Conservation (phyloP, 2,888 invertebrate genomes). For the Thymelicus sylvestris region DNA sequence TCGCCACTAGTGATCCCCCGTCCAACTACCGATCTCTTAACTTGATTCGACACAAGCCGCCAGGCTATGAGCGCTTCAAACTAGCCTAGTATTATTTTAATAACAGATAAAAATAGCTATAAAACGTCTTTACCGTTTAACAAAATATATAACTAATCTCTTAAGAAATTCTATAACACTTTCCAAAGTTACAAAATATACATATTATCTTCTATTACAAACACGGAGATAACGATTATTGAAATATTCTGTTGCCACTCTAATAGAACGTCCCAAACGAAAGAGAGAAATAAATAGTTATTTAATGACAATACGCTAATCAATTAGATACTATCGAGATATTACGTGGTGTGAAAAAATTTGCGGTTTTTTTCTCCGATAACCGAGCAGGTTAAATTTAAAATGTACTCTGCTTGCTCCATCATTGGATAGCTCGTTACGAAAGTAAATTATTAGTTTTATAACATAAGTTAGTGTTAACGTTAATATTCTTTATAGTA, state of each 20-base stretch:
- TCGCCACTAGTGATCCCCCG: no score
- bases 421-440: background rate
- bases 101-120: no score
- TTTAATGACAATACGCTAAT: conserved; percentile 2
- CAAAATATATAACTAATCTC: background rate
- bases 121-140: background rate
- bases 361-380: conserved; percentile 6
- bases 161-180: conserved; percentile 1
- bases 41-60: no score
- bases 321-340: background rate
- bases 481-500: background rate
- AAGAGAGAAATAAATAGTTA: background rate
- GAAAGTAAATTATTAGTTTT: conserved; percentile 3
- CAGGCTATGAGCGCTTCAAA: no score
- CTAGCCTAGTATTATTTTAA: no score
- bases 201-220: background rate
- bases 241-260: background rate
- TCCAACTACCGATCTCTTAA: no score
- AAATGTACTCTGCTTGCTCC: background rate
- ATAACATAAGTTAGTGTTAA: background rate
- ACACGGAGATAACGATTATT: background rate
- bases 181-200: background rate
- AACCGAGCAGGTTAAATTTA: background rate
- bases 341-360: conserved; percentile 3
- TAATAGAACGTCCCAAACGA: background rate